Conservation (phyloP, 2,888 invertebrate genomes). For the Agonopterix heracliana region DNA sequence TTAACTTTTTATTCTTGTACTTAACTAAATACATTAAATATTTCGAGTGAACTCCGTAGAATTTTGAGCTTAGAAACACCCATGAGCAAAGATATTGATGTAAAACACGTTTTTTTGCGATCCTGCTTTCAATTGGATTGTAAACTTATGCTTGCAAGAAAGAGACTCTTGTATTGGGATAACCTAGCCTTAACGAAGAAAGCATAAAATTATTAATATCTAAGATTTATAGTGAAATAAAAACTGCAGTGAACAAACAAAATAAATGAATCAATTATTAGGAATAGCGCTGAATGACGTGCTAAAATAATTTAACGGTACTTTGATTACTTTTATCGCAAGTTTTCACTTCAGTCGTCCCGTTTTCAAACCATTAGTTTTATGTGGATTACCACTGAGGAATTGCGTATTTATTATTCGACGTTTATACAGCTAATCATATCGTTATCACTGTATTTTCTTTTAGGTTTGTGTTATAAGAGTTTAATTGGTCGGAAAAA, state of each 20-base stretch:
- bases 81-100: too few relatives aligned
- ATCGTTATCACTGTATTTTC: conserved; percentile 23
- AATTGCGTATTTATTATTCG: conserved; percentile 65
- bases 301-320: conserved; percentile 72
- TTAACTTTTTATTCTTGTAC: too few relatives aligned
- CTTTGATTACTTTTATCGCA: conserved; percentile 74
- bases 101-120: too few relatives aligned
- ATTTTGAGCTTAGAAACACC: too few relatives aligned
- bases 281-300: conserved; percentile 42
- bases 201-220: neutral
- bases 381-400: conserved; percentile 66
- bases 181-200: neutral
- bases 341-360: conserved; percentile 68
- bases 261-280: conserved; percentile 21
- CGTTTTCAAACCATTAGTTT: conserved; percentile 73
- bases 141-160: too few relatives aligned
- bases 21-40: too few relatives aligned
- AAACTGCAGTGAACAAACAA: conserved; percentile 6
- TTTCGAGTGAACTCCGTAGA: too few relatives aligned
- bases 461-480: too few relatives aligned
- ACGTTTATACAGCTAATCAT: conserved; percentile 28
- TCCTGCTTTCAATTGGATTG: too few relatives aligned
- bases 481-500: too few relatives aligned
- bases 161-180: too few relatives aligned
- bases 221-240: neutral